Percentiles rank a stretch among this genome's conserved stretches.
phyloP scores from a whole-genome alignment of 2,888 invertebrate species.

The Drosophila nr. perissopoda region DNA sequence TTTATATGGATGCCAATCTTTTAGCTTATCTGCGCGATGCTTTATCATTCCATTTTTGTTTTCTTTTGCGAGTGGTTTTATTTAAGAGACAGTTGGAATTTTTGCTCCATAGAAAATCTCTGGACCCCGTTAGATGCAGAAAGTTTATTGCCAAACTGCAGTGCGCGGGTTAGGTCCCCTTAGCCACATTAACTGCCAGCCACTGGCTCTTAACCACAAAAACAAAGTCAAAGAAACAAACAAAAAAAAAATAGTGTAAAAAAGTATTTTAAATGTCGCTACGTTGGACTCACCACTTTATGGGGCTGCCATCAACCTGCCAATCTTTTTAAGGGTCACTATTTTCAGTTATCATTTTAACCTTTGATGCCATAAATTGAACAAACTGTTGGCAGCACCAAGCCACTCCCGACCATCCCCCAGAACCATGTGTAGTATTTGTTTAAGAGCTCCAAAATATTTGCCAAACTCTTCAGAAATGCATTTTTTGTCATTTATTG shows the following conservation, averaged over 20 bases:
- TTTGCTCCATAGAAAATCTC: neutral
- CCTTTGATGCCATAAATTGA: conserved; percentile 74
- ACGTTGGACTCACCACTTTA: conserved; percentile 7
- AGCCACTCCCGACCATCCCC: neutral
- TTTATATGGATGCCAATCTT: neutral
- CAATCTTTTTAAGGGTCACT: conserved; percentile 30
- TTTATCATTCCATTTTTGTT: neutral
- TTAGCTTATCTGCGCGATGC: neutral
- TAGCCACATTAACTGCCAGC: conserved; percentile 8
- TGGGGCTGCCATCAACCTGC: conserved; percentile 19
- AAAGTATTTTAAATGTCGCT: conserved; percentile 22
- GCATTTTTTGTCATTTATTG: conserved; percentile 40
- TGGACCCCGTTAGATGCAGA: neutral
- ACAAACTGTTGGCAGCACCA: conserved; percentile 40
- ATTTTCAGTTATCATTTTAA: conserved; percentile 56
- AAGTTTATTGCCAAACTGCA: neutral
- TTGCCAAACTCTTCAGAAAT: conserved; percentile 72
- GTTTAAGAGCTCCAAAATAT: conserved; percentile 68
- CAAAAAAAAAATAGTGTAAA: conserved; percentile 5
- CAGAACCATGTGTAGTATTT: conserved; percentile 51
- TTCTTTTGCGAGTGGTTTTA: neutral
- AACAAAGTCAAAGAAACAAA: conserved; percentile 1
- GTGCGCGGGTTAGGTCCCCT: neutral
- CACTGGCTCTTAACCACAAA: conserved; percentile 7
- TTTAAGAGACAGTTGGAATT: neutral